phyloP scores from a whole-genome alignment of 2,888 invertebrate genomes.

The Lasioglossum calceatum region DNA sequence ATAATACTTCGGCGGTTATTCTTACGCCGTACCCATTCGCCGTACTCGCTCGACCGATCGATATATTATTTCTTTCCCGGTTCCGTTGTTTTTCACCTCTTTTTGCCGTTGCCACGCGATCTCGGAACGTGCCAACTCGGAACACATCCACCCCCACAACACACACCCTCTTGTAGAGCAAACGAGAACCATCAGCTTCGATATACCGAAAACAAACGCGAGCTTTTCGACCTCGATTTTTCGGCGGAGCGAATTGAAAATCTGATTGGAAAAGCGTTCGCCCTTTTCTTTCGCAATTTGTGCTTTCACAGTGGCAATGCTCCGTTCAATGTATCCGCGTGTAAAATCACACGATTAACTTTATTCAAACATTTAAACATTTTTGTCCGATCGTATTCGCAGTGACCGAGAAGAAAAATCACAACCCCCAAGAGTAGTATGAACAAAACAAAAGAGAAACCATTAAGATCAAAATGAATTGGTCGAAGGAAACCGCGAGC shows the following conservation, averaged over 20 bases:
- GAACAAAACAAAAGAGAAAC: too few species aligned
- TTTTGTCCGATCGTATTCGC: too few species aligned
- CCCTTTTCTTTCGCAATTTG: not conserved
- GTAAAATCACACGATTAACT: too few species aligned
- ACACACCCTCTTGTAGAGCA: not conserved
- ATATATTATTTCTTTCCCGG: constrained; percentile 40
- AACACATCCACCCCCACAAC: not conserved
- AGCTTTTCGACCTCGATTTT: not conserved
- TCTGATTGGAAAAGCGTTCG: not conserved
- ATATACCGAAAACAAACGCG: not conserved
- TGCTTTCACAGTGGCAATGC: not conserved
- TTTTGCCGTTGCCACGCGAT: constrained; percentile 24
- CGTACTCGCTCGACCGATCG: constrained; percentile 50
- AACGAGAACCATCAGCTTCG: not conserved
- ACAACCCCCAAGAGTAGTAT: too few species aligned
- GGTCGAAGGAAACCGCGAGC: not conserved
- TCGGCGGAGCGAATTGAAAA: not conserved
- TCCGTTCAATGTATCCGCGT: not conserved
- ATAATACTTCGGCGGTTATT: constrained; percentile 40
- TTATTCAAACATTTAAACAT: too few species aligned
- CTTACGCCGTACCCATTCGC: constrained; percentile 23
- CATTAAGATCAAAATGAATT: not conserved
- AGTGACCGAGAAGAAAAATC: too few species aligned
- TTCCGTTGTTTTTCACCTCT: constrained; percentile 9
- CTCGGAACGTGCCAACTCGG: constrained; percentile 1